Conservation (phyloP, 2,113 vertebrate species). For the Nothoprocta perdicaria region DNA sequence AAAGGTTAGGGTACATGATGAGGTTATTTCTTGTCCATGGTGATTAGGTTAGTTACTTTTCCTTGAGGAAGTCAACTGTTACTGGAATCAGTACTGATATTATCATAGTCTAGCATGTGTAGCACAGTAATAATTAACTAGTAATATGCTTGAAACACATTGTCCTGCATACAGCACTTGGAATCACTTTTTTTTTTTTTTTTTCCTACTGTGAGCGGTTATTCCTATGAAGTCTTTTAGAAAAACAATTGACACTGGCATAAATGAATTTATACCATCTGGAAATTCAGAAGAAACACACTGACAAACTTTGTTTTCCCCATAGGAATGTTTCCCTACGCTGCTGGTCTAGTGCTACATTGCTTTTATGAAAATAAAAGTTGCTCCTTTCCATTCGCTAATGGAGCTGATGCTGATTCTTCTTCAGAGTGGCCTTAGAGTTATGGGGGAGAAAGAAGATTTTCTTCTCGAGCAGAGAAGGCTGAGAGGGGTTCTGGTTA, state of each 20-base stretch:
- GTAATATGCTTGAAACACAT: not conserved
- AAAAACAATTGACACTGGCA: not conserved
- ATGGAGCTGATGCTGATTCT: not conserved
- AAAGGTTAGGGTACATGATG: not conserved
- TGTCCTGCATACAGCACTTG: not conserved
- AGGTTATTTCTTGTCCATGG: not conserved
- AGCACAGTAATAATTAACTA: not conserved
- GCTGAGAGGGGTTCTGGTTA: too few relatives aligned
- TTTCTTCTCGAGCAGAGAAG: too few relatives aligned
- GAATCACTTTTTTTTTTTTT: not conserved
- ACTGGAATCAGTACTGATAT: not conserved
- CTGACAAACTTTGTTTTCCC: not conserved
- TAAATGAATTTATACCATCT: not conserved
- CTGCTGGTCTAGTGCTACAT: not conserved
- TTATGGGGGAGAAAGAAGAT: too few relatives aligned
- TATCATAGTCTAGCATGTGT: not conserved
- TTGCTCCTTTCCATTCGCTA: not conserved
- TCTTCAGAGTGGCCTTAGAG: too few relatives aligned
- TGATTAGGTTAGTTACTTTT: not conserved
- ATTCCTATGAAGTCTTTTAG: not conserved
- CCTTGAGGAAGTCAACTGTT: not conserved
- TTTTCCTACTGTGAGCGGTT: not conserved
- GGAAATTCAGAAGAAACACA: not conserved
- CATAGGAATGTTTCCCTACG: not conserved
- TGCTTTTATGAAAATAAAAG: not conserved